These are phyloP conservation scores for Poecilia latipinna DNA, from an alignment of 2,113 vertebrate genomes.

Conservation along the genomic window DNA sequence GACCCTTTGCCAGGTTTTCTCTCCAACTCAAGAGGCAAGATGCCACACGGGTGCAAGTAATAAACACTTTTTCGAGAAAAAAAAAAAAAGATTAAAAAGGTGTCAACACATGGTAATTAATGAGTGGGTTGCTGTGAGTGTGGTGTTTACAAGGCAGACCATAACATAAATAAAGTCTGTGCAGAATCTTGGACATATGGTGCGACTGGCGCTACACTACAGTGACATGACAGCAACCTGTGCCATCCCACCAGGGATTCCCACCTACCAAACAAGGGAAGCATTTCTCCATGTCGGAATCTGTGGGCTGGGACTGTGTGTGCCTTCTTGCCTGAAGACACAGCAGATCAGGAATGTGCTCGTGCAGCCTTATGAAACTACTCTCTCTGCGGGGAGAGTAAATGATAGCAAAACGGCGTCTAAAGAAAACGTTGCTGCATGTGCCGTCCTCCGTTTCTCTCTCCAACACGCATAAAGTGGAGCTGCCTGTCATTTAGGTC, in stretches of 20 bases:
- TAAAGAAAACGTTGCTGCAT: slow-evolving; percentile 29
- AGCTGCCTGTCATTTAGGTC: slow-evolving; percentile 46
- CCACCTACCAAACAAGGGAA: slow-evolving; percentile 67
- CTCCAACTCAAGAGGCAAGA: slow-evolving; percentile 61
- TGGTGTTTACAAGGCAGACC: slow-evolving; percentile 79
- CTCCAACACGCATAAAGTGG: slow-evolving; percentile 45
- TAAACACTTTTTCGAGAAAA: slow-evolving; percentile 85
- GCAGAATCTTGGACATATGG: slow-evolving; percentile 82
- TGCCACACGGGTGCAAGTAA: slow-evolving; percentile 76
- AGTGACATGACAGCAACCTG: slow-evolving; percentile 81
- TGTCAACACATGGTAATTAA: slow-evolving; percentile 83
- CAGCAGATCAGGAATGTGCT: slow-evolving; percentile 12
- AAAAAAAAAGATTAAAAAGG: slow-evolving; percentile 79
- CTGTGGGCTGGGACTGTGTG: slow-evolving; percentile 34
- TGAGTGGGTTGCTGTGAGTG: slow-evolving; percentile 79
- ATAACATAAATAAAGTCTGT: slow-evolving; percentile 81
- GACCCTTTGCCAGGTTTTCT: slow-evolving; percentile 64
- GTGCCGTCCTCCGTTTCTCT: slow-evolving; percentile 40
- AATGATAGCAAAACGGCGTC: slow-evolving; percentile 8
- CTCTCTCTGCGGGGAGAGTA: slow-evolving; percentile 3
- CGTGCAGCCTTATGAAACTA: slow-evolving; percentile 13
- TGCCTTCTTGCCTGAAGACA: slow-evolving; percentile 13
- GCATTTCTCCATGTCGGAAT: slow-evolving; percentile 41
- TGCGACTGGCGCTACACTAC: slow-evolving; percentile 65
- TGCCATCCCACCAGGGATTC: slow-evolving; percentile 74